Conservation (phyloP, 2,888 invertebrate genomes). For the Nomada goodeniana region DNA sequence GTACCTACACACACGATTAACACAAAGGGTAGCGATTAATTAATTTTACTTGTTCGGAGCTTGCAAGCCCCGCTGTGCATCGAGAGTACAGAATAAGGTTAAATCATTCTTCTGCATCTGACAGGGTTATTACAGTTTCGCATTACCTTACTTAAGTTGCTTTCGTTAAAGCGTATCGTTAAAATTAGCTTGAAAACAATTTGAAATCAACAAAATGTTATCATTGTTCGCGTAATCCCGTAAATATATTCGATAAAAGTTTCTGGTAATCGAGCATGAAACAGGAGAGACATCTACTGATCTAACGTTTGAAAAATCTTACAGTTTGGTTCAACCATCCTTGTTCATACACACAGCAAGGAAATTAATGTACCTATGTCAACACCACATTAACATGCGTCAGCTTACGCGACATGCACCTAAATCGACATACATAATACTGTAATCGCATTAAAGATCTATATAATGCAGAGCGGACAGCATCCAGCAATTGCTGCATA, state of each 20-base stretch:
- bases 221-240: no score
- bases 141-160: slow-evolving; percentile 5
- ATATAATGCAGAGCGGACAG: slow-evolving; percentile 1
- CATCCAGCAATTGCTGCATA: slow-evolving; percentile 16
- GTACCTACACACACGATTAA: no score
- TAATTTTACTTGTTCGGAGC: slow-evolving; percentile 20
- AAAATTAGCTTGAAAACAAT: not conserved
- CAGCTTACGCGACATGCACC: not conserved
- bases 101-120: slow-evolving; percentile 46
- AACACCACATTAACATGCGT: slow-evolving; percentile 9
- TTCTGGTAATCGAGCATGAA: no score
- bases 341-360: no score
- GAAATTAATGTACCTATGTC: slow-evolving; percentile 7
- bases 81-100: slow-evolving; percentile 21
- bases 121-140: slow-evolving; percentile 47
- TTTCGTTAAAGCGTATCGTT: not conserved
- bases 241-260: no score
- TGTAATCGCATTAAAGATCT: slow-evolving; percentile 16
- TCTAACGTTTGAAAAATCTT: no score
- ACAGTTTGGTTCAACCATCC: no score
- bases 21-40: slow-evolving; percentile 13
- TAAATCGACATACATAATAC: slow-evolving; percentile 2
- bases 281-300: no score
- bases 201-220: not conserved
- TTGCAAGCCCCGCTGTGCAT: slow-evolving; percentile 20